These are phyloP conservation scores for Porites divaricata DNA, from an alignment of 92 coral and sea anemone species.

Conservation along the genomic window DNA sequence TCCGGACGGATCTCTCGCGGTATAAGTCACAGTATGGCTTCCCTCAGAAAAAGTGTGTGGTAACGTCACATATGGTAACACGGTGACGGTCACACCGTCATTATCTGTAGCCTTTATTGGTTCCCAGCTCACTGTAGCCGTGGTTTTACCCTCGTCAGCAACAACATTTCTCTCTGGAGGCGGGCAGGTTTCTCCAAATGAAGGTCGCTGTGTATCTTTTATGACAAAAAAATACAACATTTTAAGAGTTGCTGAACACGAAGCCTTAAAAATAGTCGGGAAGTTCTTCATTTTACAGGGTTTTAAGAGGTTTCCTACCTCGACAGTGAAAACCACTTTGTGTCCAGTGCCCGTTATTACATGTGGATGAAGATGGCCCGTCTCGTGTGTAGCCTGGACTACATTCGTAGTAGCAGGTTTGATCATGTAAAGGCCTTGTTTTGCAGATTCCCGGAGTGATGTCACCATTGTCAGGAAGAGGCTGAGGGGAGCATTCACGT, in stretches of 20 bases:
- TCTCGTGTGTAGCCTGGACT: conserved; percentile 36
- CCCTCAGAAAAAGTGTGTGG: conserved; percentile 61
- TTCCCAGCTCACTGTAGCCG: conserved; percentile 54
- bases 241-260: too few relatives aligned
- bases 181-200: conserved; percentile 63
- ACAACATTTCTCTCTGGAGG: conserved; percentile 19
- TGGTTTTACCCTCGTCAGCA: conserved; percentile 52
- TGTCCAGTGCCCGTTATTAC: conserved; percentile 55
- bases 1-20: conserved; percentile 59
- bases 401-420: conserved; percentile 28
- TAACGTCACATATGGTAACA: conserved; percentile 39
- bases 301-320: conserved; percentile 20
- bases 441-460: conserved; percentile 34
- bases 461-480: conserved; percentile 25
- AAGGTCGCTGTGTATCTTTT: conserved; percentile 54
- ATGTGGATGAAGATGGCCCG: conserved; percentile 31
- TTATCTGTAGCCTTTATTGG: conserved; percentile 61
- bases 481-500: conserved; percentile 1
- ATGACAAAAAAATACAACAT: not conserved
- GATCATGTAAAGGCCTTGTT: conserved; percentile 43
- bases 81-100: conserved; percentile 43
- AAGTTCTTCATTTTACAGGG: too few relatives aligned
- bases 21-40: conserved; percentile 39
- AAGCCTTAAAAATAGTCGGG: too few relatives aligned
- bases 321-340: conserved; percentile 22